phyloP scores from a whole-genome alignment of 1,140 invertebrate species.

The Lepidurus couesii region DNA sequence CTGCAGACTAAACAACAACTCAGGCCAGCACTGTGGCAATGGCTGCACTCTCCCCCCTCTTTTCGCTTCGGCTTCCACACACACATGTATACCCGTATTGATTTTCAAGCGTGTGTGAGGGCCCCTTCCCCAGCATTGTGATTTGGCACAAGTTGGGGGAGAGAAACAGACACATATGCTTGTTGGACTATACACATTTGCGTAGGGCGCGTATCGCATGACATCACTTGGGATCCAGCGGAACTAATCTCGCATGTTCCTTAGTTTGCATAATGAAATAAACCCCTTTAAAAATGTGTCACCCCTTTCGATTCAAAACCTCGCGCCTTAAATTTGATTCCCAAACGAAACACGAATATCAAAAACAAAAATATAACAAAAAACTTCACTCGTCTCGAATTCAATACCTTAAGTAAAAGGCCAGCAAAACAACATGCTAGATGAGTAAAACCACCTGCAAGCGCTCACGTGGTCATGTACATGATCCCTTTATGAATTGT shows the following conservation, averaged over 20 bases:
- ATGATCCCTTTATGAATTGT: neutral
- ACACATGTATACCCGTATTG: neutral
- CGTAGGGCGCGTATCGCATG: neutral
- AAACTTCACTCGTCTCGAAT: neutral
- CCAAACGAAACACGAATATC: too few relatives aligned
- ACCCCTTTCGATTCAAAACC: too few relatives aligned
- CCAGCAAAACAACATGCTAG: neutral
- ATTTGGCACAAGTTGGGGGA: neutral
- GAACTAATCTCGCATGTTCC: neutral
- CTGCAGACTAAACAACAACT: neutral
- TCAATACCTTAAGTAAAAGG: neutral
- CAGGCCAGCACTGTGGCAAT: neutral
- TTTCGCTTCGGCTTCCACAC: neutral
- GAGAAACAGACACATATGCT: neutral
- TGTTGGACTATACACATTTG: neutral
- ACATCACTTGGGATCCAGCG: neutral
- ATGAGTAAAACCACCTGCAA: neutral
- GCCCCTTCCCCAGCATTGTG: conserved; percentile 3
- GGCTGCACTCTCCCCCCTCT: neutral
- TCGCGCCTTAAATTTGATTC: too few relatives aligned
- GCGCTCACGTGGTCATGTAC: neutral
- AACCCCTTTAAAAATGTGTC: too few relatives aligned
- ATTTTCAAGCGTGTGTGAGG: neutral
- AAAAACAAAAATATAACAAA: too few relatives aligned
- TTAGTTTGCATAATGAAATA: neutral